Conservation (phyloP, 2,797 vertebrate species). For the Busarellus nigricollis region DNA sequence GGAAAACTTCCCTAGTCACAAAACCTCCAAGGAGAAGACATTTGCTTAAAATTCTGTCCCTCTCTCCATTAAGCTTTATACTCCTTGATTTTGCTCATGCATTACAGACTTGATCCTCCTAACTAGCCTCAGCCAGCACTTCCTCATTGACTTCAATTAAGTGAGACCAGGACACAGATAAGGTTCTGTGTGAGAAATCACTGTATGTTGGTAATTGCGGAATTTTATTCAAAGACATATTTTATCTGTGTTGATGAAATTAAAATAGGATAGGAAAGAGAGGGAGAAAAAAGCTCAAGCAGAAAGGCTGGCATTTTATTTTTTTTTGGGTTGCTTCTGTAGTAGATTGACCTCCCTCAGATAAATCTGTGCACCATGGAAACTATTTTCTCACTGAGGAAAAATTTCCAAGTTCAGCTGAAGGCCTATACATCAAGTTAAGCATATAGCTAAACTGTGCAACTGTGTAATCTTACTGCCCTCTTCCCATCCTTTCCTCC, state of each 20-base stretch:
- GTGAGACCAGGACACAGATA: conserved; percentile 2
- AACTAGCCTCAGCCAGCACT: conserved; percentile 16
- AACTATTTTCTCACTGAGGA: conserved; percentile 59
- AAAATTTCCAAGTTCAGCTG: conserved; percentile 59
- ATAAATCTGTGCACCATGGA: conserved; percentile 63
- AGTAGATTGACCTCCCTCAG: conserved; percentile 57
- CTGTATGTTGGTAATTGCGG: conserved; percentile 10
- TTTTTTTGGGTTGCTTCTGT: not conserved
- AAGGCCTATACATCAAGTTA: conserved; percentile 54
- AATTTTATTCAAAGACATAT: conserved; percentile 56
- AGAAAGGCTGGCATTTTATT: conserved; percentile 30
- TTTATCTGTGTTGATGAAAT: conserved; percentile 45
- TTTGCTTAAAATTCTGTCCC: not conserved
- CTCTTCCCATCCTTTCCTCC: conserved; percentile 47
- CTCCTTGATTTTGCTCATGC: not conserved
- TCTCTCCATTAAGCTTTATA: not conserved
- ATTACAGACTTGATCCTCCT: not conserved
- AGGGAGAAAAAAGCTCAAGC: not conserved
- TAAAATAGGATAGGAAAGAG: conserved; percentile 33
- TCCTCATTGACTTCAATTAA: conserved; percentile 43
- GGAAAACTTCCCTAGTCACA: not conserved
- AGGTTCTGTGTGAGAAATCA: conserved; percentile 6
- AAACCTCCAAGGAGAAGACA: not conserved
- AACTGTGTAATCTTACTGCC: conserved; percentile 53
- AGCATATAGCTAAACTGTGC: conserved; percentile 41